phyloP scores from a whole-genome alignment of 2,113 vertebrate species.

The Lasiurus cinereus region DNA sequence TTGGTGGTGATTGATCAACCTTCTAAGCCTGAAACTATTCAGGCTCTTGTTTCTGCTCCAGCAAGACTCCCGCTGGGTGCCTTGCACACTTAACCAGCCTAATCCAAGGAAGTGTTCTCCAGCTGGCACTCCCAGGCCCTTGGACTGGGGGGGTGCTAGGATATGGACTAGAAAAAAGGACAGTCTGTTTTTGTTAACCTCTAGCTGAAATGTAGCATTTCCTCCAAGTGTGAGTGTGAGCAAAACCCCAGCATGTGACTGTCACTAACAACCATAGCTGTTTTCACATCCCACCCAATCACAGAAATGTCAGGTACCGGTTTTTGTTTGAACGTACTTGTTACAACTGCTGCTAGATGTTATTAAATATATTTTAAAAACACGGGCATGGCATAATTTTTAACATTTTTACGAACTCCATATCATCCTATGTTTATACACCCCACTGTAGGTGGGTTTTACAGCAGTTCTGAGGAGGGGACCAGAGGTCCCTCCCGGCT shows the following conservation, averaged over 20 bases:
- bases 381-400: background rate
- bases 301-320: background rate
- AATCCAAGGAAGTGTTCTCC: background rate
- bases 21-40: background rate
- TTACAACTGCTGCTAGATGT: background rate
- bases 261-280: background rate
- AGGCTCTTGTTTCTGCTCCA: background rate
- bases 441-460: background rate
- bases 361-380: conserved; percentile 21
- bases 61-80: background rate
- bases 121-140: background rate
- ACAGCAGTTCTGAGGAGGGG: conserved; percentile 21
- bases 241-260: background rate
- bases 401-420: conserved; percentile 20
- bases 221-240: background rate
- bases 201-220: conserved; percentile 27
- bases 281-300: background rate
- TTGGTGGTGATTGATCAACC: background rate
- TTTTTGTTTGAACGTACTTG: conserved; percentile 10
- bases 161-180: background rate
- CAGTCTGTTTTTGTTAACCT: conserved; percentile 5
- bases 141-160: background rate
- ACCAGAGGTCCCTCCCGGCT: background rate
- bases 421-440: background rate
- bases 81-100: background rate